These are phyloP conservation scores for Siniperca obscura DNA, from an alignment of 2,797 vertebrate species.

Conservation along the genomic window DNA sequence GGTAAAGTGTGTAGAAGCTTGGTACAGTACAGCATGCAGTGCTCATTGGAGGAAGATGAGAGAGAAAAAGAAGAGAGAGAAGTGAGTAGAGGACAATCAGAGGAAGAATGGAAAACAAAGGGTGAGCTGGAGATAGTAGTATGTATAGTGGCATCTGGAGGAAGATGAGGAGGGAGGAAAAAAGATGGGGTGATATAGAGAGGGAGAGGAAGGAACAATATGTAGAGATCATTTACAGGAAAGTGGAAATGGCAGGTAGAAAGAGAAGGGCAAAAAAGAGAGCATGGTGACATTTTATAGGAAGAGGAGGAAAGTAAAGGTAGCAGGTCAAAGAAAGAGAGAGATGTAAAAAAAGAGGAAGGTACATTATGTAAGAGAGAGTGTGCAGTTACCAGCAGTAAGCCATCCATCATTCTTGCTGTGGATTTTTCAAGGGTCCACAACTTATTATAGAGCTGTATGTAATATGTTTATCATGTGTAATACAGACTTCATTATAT, in stretches of 20 bases:
- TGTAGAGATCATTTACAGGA: not conserved
- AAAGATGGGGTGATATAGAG: not conserved
- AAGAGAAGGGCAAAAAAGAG: not conserved
- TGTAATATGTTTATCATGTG: constrained; percentile 24
- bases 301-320: not conserved
- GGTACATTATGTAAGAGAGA: not conserved
- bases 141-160: not conserved
- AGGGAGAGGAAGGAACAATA: not conserved
- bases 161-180: not conserved
- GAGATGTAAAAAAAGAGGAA: not conserved
- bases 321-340: constrained; percentile 4
- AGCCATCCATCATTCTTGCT: constrained; percentile 48
- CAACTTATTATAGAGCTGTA: constrained; percentile 32
- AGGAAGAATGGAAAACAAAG: not conserved
- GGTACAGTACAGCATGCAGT: too few species aligned
- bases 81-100: not conserved
- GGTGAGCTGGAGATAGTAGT: not conserved
- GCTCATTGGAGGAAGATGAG: constrained; percentile 2
- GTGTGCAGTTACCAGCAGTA: constrained; percentile 7
- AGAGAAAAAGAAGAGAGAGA: not conserved
- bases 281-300: not conserved
- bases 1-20: not conserved
- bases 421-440: constrained; percentile 25
- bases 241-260: constrained; percentile 32
- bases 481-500: constrained; percentile 40